Base-by-base conservation (phyloP, 2,113 vertebrate species). In the Anoura caudifer region DNA sequence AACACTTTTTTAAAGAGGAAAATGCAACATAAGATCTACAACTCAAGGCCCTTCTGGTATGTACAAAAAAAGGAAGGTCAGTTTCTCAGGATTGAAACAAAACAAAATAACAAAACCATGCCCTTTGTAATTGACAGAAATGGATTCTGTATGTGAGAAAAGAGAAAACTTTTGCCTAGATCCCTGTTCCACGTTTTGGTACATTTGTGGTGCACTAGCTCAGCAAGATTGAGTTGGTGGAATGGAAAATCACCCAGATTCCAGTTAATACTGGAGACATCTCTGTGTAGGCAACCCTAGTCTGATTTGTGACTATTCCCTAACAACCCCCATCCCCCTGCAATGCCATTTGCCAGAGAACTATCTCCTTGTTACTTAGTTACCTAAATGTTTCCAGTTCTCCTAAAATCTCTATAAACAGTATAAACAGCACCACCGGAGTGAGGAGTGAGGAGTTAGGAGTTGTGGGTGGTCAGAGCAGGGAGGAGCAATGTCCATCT, bases 1-100 rank as follows among this genome's bases (percentile, higher is more conserved):
- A 77, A 85, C 50, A 36, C 31, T 38, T 36, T 13, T 88, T 87
- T 28, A 47, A 50, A 52, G 75, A 33, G 24, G 76, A 91, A 87
- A 69, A 45, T 72, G 69, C 54, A 72, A 85, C 12, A 63, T n/a
- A 90, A 93, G 61, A 90, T 77, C 95, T 97, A 92, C 72, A 86
- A 86, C 73, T 79, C 54, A 61, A 85, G 43, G 69, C 17, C 61
- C 26, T 65, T 82, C 50, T 65, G 7, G 4, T 56, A 9, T 47
- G 47, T 38, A 24, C 12, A 89, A 77, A 69, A 76, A 83, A 69
- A 47, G 84, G 36, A 54, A 76, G 11, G 17, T 36, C 81, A n/a
- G 28, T 94, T 89, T 94, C 33, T 83, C 36, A 75, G 56, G n/a
- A 73, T 45, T 56, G 41, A 85, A 92, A 75, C 28, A 63, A 84